Evolutionary conservation across 2,113 vertebrate species (phyloP).

Genomic region (Aldabrachelys gigantea): DNA sequence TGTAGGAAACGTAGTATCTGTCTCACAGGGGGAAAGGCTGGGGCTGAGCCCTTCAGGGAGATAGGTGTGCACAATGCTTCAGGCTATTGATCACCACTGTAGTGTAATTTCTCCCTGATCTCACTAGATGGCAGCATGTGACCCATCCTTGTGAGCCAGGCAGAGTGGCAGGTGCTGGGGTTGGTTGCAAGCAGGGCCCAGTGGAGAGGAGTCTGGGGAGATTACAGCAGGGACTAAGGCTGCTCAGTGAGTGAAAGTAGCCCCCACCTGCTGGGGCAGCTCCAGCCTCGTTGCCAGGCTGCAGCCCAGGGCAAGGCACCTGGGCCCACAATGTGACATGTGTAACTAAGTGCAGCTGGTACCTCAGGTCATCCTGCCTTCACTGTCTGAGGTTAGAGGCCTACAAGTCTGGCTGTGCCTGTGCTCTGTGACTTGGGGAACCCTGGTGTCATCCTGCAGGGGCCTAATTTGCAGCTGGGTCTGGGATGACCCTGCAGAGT

Average conservation of each 20-base stretch:
- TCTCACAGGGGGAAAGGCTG: background rate
- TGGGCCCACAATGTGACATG: too few species aligned
- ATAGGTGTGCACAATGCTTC: background rate
- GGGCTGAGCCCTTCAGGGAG: background rate
- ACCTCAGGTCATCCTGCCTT: background rate
- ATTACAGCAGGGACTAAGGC: background rate
- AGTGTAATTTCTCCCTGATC: background rate
- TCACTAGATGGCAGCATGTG: background rate
- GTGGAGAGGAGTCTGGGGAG: background rate
- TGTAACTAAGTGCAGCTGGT: too few species aligned
- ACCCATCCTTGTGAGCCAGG: too few species aligned
- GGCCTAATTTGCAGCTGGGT: background rate
- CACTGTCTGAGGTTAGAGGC: accelerated
- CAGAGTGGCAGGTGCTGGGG: background rate
- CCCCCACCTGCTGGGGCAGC: background rate
- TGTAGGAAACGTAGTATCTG: background rate
- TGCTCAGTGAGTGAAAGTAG: background rate
- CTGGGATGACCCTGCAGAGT: background rate
- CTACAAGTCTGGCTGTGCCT: background rate
- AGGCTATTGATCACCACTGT: background rate
- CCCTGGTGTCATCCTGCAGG: background rate
- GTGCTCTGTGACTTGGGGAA: background rate
- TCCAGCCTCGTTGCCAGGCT: background rate
- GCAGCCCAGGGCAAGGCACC: background rate
- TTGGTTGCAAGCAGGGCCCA: background rate